Evolutionary conservation across 2,888 invertebrate species (phyloP), one percentile per base, ranked within the genome.

Genomic region (Lasioglossum leucozonium): DNA sequence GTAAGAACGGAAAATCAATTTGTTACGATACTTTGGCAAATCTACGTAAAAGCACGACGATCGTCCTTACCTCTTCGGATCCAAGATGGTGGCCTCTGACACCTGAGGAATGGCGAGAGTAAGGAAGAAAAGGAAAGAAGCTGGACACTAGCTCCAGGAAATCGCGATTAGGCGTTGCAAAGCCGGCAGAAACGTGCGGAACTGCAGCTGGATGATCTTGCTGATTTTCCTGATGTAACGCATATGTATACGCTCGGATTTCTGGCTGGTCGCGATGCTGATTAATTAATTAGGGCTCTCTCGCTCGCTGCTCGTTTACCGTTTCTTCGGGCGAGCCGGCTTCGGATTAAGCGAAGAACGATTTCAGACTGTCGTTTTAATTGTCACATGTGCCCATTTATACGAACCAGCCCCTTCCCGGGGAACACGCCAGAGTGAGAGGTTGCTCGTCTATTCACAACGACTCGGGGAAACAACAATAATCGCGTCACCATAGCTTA

Each of bases 131-230:
- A 62, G 30, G 4, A 16, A 6, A 0, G 2, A 16, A 16, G 30
- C 6, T 30, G 16, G 16, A 30, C 6, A 62, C 18, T 62, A 62
- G 6, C 30, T 30, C 30, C 62, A 6, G 62, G 22, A 3, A 1
- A 11, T 3, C 11, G 11, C n/a, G 30, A 1, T 22, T 40, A 42
- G 18, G 37, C 30, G 65, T 67, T 73, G 80, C 8, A 55, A 65
- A 11, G 22, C 65, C 18, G 72, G 72, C 72, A 95, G 86, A 91
- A 95, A 95, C 65, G 95, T 96, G 82, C 96, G 95, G 91, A 96
- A 96, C 89, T 96, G 96, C 82, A 96, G 93, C 92, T 96, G 95
- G 83, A 96, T 96, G 79, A 96, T 95, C 93, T 95, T 93, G 91
- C 93, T 94, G 16, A 92, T 93, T 92, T 93, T 94, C 94, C 93